Evolutionary conservation across 2,113 vertebrate species (phyloP), one percentile per base, ranked within the genome.

Genomic region (Erythrocercus mccallii): DNA sequence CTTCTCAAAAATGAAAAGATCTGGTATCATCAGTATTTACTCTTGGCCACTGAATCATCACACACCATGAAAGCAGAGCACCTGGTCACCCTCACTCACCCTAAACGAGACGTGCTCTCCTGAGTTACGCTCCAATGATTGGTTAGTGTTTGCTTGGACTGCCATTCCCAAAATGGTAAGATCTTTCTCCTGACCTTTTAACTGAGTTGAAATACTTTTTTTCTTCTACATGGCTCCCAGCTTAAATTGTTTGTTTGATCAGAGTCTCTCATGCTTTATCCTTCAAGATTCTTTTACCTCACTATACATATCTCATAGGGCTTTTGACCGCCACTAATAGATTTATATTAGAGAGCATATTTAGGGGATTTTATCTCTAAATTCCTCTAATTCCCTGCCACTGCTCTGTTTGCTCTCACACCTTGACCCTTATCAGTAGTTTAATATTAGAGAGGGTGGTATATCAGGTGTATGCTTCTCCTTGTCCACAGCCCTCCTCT

Each of bases 151-250:
- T 83, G 62, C 66, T 88, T 40, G 51, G 73, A 58, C 25, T 38
- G 11, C 42, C 44, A 13, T 86, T 93, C 54, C 58, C 74, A 86
- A 85, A 85, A 82, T 60, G 68, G 58, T 31, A 91, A 73, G 81
- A 77, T 54, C 54, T 48, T 61, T 76, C 73, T 86, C 30, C 60
- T 95, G 81, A 94, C 84, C 24, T 93, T 92, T 94, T 76, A 54
- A 54, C 19, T 51, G 66, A 22, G 42, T 48, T 77, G 47, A 76
- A 79, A 45, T 84, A 64, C 6, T 83, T 80, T 88, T 88, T 88
- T 91, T 61, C 19, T 87, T 76, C 50, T 62, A 23, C 50, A 35
- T 44, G 33, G 19, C 21, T 82, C 45, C 33, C 0, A 2, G 23
- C 16, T 89, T 82, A 91, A 76, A 66, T 50, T 85, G 16, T 70